Percentiles rank a stretch among this genome's conserved stretches.
phyloP scores from a whole-genome alignment of 2,888 invertebrate species.

The Hermaeophaga mercurialis region DNA sequence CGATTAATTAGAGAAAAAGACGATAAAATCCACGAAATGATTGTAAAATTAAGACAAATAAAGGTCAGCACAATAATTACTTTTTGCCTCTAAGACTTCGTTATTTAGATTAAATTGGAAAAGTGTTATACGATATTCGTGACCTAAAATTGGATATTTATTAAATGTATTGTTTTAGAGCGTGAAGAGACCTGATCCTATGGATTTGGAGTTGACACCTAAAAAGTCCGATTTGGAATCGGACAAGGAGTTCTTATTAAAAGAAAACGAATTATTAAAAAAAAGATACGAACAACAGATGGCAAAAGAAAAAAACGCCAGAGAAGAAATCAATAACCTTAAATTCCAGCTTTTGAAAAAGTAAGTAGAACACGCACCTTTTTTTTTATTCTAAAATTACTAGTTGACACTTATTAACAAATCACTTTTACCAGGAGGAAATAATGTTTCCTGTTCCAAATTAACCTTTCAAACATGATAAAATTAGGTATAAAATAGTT shows the following conservation, averaged over 20 bases:
- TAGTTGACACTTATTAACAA: too few species aligned
- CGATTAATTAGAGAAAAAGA: constrained; percentile 55
- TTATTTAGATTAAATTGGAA: too few species aligned
- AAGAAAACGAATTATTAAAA: constrained; percentile 55
- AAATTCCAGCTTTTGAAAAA: constrained; percentile 55
- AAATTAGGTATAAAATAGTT: too few species aligned
- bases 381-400: too few species aligned
- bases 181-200: constrained; percentile 36
- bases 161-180: constrained; percentile 18
- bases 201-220: constrained; percentile 35
- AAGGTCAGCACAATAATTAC: constrained; percentile 48
- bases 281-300: constrained; percentile 62
- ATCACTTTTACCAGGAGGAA: too few species aligned
- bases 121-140: not conserved
- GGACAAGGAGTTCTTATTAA: constrained; percentile 47
- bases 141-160: not conserved
- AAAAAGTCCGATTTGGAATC: constrained; percentile 48
- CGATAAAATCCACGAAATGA: constrained; percentile 59
- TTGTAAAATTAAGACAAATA: constrained; percentile 52
- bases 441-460: too few species aligned
- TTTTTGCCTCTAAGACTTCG: too few species aligned
- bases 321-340: constrained; percentile 57
- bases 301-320: constrained; percentile 61
- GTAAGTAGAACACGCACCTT: too few species aligned
- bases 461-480: too few species aligned